These are phyloP conservation scores for Alligator sinensis DNA, from an alignment of 2,113 vertebrate genomes.

Conservation along the genomic window DNA sequence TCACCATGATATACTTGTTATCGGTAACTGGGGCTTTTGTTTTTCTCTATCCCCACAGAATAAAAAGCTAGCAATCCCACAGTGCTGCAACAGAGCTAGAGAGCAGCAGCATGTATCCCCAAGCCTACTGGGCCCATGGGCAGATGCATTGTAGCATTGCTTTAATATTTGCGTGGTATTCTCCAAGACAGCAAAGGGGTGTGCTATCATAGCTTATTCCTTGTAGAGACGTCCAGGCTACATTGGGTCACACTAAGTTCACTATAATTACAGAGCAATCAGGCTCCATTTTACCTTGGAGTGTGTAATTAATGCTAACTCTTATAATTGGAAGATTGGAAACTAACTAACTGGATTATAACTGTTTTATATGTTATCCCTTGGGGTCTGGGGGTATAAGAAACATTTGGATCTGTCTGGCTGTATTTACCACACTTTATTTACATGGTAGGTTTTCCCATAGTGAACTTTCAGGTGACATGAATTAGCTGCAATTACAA, in stretches of 20 bases:
- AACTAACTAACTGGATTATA: conserved; percentile 67
- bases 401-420: conserved; percentile 30
- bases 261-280: conserved; percentile 68
- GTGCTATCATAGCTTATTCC: conserved; percentile 62
- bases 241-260: conserved; percentile 65
- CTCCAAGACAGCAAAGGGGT: background rate
- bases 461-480: conserved; percentile 41
- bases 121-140: rapidly evolving
- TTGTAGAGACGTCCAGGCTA: background rate
- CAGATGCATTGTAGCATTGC: background rate
- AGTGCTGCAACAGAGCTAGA: background rate
- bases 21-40: background rate
- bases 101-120: background rate
- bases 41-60: conserved; percentile 35
- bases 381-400: conserved; percentile 29
- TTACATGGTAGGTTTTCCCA: conserved; percentile 59
- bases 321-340: conserved; percentile 68
- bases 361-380: conserved; percentile 64
- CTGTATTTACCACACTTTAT: conserved; percentile 62
- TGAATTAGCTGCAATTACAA: conserved; percentile 44
- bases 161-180: background rate
- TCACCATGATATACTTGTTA: conserved; percentile 38
- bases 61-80: background rate
- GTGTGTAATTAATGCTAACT: conserved; percentile 65
- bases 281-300: conserved; percentile 60